Conservation (phyloP, 2,797 vertebrate species). For the Carduelis carduelis region DNA sequence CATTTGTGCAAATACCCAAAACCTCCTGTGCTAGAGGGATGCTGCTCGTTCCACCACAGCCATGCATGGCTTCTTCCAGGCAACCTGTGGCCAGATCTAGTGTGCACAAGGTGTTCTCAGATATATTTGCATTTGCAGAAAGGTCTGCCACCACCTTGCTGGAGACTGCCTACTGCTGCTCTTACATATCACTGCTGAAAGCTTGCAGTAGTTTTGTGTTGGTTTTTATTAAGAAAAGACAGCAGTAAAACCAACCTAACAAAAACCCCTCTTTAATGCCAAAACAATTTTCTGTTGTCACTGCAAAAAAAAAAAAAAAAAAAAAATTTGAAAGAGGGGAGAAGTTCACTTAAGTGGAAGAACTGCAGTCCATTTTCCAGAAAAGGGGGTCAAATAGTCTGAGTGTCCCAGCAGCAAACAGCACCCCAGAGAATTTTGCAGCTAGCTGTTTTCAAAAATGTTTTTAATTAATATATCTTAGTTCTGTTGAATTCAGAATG, state of each 20-base stretch:
- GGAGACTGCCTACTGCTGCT: neutral
- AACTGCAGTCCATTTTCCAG: neutral
- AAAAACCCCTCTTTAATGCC: neutral
- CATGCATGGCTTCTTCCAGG: neutral
- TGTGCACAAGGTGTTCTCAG: neutral
- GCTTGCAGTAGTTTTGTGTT: neutral
- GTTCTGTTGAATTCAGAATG: neutral
- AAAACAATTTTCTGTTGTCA: neutral
- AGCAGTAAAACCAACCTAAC: neutral
- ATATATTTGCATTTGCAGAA: neutral
- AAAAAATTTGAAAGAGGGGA: neutral
- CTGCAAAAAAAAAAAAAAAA: neutral
- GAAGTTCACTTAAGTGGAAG: neutral
- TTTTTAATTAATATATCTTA: neutral
- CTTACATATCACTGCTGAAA: neutral
- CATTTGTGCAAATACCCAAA: neutral
- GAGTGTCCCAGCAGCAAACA: neutral
- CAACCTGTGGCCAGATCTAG: fast-evolving
- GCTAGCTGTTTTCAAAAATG: neutral
- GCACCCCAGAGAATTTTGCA: neutral
- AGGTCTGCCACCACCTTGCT: neutral
- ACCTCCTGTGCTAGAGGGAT: fast-evolving
- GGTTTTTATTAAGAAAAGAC: neutral
- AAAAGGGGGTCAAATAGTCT: neutral
- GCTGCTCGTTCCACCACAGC: fast-evolving